Evolutionary conservation across 1,140 invertebrate species (phyloP), one percentile per base, ranked within the genome.

Genomic region (Drosophila trapezifrons): DNA sequence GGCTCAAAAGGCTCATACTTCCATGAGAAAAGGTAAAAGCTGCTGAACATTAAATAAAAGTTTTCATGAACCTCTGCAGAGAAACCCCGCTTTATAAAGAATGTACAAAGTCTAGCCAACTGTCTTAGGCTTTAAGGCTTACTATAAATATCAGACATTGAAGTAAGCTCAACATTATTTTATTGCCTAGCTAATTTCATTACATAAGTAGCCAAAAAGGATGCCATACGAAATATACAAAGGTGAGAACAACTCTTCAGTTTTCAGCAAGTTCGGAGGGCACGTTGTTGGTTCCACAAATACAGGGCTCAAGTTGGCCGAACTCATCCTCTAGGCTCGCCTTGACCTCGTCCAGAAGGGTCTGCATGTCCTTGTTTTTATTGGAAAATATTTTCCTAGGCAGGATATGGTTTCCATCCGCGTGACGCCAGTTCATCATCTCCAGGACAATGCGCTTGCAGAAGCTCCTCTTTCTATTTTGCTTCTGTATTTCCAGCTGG

Each of bases 351-450:
- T 52, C 1, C 18, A 69, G 20, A 2, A 67, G 9, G 2, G 1
- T 8, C 2, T 8, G 4, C 27, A 43, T 43, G 0, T 18, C 17
- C 2, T 51, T 20, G 4, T 0, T 7, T 5, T 13, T 32, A 3
- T n/a, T 25, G 20, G 9, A 10, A 32, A 65, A 65, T 9, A 65
- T 15, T 3, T 0, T 0, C 3, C 6, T 35, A 5, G 45, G 45
- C 27, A 69, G n/a, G 12, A 43, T 5, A 3, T 7, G 9, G 0
- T 66, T 10, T 2, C 45, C 60, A 35, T 65, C 4, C 4, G n/a
- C 15, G n/a, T 25, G 0, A 9, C 18, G 35, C 65, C 65, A 69
- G 12, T 42, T 51, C 3, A 25, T 17, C 43, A 69, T 66, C 6
- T 47, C 20, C 7, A 1, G 25, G 3, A 12, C 1, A 9, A 69